Conservation (phyloP, 2,797 vertebrate genomes). For the Sebastes taczanowskii region DNA sequence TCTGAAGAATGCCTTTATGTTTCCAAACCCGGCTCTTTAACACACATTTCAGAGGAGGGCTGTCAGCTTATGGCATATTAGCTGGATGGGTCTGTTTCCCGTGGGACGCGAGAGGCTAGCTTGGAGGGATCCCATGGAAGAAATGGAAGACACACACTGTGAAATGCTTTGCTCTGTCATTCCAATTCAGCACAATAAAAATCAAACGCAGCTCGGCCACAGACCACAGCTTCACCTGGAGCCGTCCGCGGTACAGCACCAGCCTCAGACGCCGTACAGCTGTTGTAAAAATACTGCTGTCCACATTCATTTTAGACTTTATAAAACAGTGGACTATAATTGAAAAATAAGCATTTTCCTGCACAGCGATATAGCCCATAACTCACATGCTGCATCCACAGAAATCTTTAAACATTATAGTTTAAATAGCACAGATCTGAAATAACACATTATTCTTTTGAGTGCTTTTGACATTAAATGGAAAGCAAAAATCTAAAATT, state of each 20-base stretch:
- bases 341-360: constrained; percentile 47
- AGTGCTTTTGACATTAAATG: neutral
- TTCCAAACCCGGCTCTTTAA: constrained; percentile 76
- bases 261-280: constrained; percentile 45
- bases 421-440: neutral
- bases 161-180: constrained; percentile 81
- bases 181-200: constrained; percentile 77
- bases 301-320: constrained; percentile 33
- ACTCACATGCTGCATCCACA: constrained; percentile 20
- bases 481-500: neutral
- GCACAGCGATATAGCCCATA: neutral
- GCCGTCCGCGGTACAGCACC: constrained; percentile 43
- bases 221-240: constrained; percentile 63
- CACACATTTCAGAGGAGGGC: constrained; percentile 77
- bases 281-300: constrained; percentile 46
- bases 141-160: constrained; percentile 78
- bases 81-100: constrained; percentile 78
- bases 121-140: constrained; percentile 75
- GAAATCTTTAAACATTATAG: neutral
- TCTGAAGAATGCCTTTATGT: constrained; percentile 79
- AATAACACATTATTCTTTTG: neutral
- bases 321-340: constrained; percentile 38
- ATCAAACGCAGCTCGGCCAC: constrained; percentile 67
- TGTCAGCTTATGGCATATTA: constrained; percentile 81
- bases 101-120: constrained; percentile 74